phyloP scores from a whole-genome alignment of 2,113 vertebrate genomes.

The Neomonachus schauinslandi region DNA sequence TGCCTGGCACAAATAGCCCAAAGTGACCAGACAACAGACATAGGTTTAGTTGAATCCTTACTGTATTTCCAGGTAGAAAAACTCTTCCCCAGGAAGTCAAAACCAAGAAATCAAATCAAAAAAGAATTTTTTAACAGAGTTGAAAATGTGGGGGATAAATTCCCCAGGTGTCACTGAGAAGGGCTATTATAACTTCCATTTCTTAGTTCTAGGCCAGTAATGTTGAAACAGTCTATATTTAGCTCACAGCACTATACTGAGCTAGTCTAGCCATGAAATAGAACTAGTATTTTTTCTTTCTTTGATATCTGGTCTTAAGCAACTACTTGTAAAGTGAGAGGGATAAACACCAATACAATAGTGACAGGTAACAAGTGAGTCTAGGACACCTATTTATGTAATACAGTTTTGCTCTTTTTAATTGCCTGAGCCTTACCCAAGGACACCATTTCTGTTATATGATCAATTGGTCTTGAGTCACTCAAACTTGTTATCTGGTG shows the following conservation, averaged over 20 bases:
- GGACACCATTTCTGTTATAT: neutral
- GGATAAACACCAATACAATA: neutral
- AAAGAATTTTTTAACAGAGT: neutral
- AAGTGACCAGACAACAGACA: neutral
- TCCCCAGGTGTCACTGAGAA: neutral
- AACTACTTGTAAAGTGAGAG: neutral
- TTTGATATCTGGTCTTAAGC: neutral
- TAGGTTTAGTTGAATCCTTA: neutral
- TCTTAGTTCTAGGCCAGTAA: neutral
- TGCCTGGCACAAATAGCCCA: neutral
- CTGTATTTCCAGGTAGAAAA: neutral
- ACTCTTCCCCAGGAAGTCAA: neutral
- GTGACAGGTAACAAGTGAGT: neutral
- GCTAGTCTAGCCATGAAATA: neutral
- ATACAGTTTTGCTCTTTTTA: neutral
- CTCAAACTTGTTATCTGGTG: neutral
- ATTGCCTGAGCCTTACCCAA: neutral
- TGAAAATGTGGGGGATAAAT: neutral
- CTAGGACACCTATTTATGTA: neutral
- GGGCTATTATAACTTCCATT: neutral
- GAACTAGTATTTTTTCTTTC: neutral
- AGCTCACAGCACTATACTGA: neutral
- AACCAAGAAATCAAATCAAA: neutral
- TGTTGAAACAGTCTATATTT: neutral
- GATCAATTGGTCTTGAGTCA: neutral